Base-by-base conservation (phyloP, 2,797 vertebrate genomes). In the Rhinogobio ventralis region DNA sequence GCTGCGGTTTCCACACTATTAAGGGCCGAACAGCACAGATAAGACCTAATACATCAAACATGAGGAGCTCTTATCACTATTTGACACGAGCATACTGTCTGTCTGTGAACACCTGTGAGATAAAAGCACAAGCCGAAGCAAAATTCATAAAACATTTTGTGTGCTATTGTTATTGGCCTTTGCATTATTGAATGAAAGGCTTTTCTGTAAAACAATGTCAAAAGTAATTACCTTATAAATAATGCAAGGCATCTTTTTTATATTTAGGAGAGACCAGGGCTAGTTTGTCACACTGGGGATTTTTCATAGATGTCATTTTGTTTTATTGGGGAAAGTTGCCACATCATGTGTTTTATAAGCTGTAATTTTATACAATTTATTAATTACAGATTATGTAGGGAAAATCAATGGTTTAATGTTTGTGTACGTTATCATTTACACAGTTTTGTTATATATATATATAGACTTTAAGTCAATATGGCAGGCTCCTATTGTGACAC, bases 11-110 rank as follows among this genome's bases (percentile, higher is more conserved):
- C 9, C 23, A 49, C 30, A 79, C 30, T 79, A 46, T 79, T 62
- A 84, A 49, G 8, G 13, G 42, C 20, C 20, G 1, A 30, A 57
- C 7, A 39, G 33, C 10, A 42, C 7, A 45, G 73, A 83, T 67
- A 83, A 68, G 64, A 68, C 13, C 28, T 25, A 57, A 69, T 77
- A 46, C n/a, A 77, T 84, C 69, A 60, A 77, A 68, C 17, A 84
- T 77, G 8, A 55, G 46, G 7, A 5, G 11, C 23, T 77, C 30
- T 83, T 68, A 83, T 55, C 36, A 30, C 10, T 53, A 66, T 77
- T 55, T 77, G 73, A 83, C 57, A 67, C 2, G 2, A 30, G 49
- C 15, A 77, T 42, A 25, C 19, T 0, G 55, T 53, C 72, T 67
- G 30, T 74, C 28, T 62, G 5, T 6, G 71, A 23, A 83, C 73